Evolutionary conservation across 2,888 invertebrate species (phyloP).

Genomic region (Sesia bembeciformis): DNA sequence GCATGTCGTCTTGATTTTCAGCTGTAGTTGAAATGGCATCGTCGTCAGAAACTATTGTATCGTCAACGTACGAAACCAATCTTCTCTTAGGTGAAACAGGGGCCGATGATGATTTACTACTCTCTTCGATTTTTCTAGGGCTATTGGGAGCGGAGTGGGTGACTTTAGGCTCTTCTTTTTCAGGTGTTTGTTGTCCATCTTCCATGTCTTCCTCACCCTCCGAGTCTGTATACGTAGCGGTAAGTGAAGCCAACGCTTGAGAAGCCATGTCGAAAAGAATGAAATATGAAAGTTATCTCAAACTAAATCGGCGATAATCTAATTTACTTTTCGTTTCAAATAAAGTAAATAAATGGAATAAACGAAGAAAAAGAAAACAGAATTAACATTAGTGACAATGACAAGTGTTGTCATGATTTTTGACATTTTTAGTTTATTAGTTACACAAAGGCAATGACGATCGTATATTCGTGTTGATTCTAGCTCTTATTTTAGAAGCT

Average conservation of each 20-base stretch:
- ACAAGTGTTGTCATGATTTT: too few species aligned
- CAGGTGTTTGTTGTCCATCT: slow-evolving; percentile 69
- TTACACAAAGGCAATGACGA: too few species aligned
- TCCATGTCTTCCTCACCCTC: slow-evolving; percentile 89
- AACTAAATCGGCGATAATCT: too few species aligned
- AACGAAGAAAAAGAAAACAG: too few species aligned
- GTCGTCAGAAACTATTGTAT: slow-evolving; percentile 84
- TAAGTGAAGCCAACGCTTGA: slow-evolving; percentile 86
- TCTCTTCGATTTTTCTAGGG: slow-evolving; percentile 35
- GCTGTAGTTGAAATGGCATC: slow-evolving; percentile 67
- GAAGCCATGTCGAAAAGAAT: too few species aligned
- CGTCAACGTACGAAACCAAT: slow-evolving; percentile 82
- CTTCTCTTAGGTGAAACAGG: slow-evolving; percentile 65
- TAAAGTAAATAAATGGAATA: too few species aligned
- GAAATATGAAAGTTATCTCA: too few species aligned
- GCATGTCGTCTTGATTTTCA: slow-evolving; percentile 65
- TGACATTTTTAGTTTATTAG: too few species aligned
- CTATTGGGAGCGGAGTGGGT: slow-evolving; percentile 48
- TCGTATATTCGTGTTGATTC: too few species aligned
- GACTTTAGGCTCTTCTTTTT: slow-evolving; percentile 51
- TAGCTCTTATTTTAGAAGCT: too few species aligned
- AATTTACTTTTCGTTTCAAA: too few species aligned
- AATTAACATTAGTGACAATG: too few species aligned
- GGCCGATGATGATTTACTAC: slow-evolving; percentile 48
- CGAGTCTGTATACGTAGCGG: slow-evolving; percentile 93